Base-by-base conservation (phyloP, 2,888 invertebrate genomes). In the Oasisia sp. region DNA sequence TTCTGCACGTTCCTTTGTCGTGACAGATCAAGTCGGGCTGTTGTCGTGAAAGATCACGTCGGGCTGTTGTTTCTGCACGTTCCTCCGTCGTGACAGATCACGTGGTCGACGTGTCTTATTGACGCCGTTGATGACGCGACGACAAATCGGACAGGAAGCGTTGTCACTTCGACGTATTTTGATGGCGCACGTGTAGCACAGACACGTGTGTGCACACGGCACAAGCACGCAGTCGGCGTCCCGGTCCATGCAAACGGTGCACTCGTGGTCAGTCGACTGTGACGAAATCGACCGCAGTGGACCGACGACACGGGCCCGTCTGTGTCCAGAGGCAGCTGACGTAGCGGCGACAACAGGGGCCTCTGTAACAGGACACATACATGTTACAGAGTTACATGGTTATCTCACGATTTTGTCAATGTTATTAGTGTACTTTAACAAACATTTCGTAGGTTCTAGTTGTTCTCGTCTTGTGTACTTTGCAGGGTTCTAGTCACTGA, bases 151-250 rank as follows among this genome's bases (percentile, higher is more conserved):
- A n/a, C 74, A 74, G 74, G 74, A 74, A 74, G 74, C 74, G 19
- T 74, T 74, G 74, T 74, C 74, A 74, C 74, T 4, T 19, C 2
- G 27, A 74, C 27, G 74, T 74, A 74, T 74, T 27, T 7, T 74
- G 74, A 74, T 27, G 19, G 74, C 74, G 74, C 74, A 74, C 74
- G 74, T 74, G 74, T 74, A 74, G n/a, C 74, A 74, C 74, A 74
- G 74, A n/a, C 74, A 74, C 74, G 74, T 74, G 27, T 74, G 74
- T 74, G 74, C 74, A 74, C 74, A 74, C 74, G 74, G 74, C 19
- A 74, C 74, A 27, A 74, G 74, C 74, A 74, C 74, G 74, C 74
- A 27, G 74, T 74, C n/a, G n/a, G 5, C n/a, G 1, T 27, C 0
- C 27, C n/a, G 74, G 74, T 74, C 74, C 74, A 74, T 74, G n/a